Evolutionary conservation across 2,797 vertebrate species (phyloP).

Genomic region (Amniataba percoides): DNA sequence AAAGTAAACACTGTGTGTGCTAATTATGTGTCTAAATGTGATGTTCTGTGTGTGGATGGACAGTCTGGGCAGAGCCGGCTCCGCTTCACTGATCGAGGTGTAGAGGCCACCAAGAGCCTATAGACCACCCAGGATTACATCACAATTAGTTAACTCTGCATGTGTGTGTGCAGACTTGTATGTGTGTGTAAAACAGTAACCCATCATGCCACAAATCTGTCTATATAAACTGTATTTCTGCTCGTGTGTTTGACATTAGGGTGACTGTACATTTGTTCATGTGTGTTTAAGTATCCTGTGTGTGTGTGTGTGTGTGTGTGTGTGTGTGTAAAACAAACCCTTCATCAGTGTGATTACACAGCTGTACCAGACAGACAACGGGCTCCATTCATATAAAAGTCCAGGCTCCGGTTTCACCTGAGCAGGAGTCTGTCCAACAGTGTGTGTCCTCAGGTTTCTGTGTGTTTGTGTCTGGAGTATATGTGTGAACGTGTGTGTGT

Average conservation of each 20-base stretch:
- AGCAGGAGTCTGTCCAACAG: conserved; percentile 31
- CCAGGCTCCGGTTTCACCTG: conserved; percentile 64
- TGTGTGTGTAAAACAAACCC: conserved; percentile 65
- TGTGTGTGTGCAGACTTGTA: conserved; percentile 6
- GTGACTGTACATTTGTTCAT: conserved; percentile 30
- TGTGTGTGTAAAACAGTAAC: conserved; percentile 21
- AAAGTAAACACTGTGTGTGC: conserved; percentile 29
- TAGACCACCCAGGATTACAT: conserved; percentile 75
- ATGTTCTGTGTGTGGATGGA: conserved; percentile 27
- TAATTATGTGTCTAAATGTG: conserved; percentile 57
- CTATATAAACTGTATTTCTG: conserved; percentile 20
- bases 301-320: conserved; percentile 27
- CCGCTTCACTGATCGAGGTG: conserved; percentile 45
- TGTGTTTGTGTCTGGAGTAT: conserved; percentile 3
- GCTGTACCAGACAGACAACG: conserved; percentile 67
- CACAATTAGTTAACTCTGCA: conserved; percentile 30
- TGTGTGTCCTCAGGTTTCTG: conserved; percentile 1
- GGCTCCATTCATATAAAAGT: conserved; percentile 38
- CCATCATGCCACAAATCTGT: conserved; percentile 29
- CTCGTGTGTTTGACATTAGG: conserved; percentile 32
- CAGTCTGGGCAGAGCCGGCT: conserved; percentile 31
- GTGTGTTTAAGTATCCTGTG: conserved; percentile 26
- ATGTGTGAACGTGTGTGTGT: conserved; percentile 21
- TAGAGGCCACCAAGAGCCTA: conserved; percentile 49
- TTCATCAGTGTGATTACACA: conserved; percentile 81